Evolutionary conservation across 2,888 invertebrate genomes (phyloP).

Genomic region (Hyalella azteca): DNA sequence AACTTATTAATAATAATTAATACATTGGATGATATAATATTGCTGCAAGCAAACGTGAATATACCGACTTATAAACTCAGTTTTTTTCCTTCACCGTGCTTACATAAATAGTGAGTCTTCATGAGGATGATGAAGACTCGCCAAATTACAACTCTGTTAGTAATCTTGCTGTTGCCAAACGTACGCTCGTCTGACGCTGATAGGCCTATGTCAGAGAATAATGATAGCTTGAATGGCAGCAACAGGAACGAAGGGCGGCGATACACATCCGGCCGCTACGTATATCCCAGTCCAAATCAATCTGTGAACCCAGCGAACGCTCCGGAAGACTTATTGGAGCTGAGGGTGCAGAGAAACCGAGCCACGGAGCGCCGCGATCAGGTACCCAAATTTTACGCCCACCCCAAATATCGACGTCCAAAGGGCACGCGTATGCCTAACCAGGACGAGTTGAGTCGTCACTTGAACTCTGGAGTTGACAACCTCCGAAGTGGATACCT

Average conservation of each 20-base stretch:
- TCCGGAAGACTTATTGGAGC: too few relatives aligned
- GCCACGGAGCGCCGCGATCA: background rate
- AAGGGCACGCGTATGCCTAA: too few relatives aligned
- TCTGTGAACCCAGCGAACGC: too few relatives aligned
- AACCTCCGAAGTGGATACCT: background rate
- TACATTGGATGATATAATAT: too few relatives aligned
- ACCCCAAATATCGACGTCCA: background rate
- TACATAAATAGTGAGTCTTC: too few relatives aligned
- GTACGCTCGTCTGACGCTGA: background rate
- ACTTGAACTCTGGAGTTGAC: background rate
- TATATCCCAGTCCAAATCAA: too few relatives aligned
- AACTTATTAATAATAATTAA: too few relatives aligned
- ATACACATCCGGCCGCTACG: background rate
- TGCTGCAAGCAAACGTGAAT: too few relatives aligned
- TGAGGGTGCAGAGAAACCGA: conserved; percentile 15
- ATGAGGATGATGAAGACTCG: too few relatives aligned
- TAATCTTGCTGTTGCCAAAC: background rate
- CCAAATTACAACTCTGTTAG: background rate
- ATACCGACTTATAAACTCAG: too few relatives aligned
- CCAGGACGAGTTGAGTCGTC: too few relatives aligned
- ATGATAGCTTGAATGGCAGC: background rate
- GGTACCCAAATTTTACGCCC: background rate
- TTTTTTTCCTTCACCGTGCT: too few relatives aligned
- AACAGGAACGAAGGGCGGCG: background rate
- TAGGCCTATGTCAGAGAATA: conserved; percentile 24